Evolutionary conservation across 2,113 vertebrate species (phyloP).

Genomic region (Phainopepla nitens): DNA sequence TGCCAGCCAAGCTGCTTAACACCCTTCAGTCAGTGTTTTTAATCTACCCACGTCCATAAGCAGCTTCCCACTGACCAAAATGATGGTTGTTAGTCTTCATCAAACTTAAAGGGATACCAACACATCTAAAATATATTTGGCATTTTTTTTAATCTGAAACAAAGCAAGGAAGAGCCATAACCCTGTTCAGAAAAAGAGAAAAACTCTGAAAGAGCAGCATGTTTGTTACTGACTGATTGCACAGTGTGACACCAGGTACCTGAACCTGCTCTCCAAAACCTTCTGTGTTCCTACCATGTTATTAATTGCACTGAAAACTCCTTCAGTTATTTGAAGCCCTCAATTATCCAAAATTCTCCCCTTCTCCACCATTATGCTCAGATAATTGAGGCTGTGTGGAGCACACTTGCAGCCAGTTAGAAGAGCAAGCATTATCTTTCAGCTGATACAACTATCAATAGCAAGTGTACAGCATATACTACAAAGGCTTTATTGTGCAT

Average conservation of each 20-base stretch:
- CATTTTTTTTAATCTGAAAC: not conserved
- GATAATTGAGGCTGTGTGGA: constrained; percentile 47
- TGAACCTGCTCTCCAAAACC: not conserved
- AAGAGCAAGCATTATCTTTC: constrained; percentile 61
- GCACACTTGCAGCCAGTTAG: constrained; percentile 41
- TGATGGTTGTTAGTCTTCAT: not conserved
- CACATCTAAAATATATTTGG: not conserved
- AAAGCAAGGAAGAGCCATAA: not conserved
- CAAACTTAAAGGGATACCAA: not conserved
- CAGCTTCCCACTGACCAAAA: not conserved
- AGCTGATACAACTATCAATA: constrained; percentile 69
- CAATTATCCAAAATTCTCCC: constrained; percentile 39
- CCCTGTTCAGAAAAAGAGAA: not conserved
- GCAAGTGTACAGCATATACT: constrained; percentile 53
- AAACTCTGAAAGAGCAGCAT: not conserved
- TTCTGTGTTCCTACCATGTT: not conserved
- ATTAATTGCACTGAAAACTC: not conserved
- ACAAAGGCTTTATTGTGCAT: constrained; percentile 69
- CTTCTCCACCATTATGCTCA: constrained; percentile 12
- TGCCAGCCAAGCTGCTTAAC: not conserved
- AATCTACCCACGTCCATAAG: not conserved
- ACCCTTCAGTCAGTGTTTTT: accelerated
- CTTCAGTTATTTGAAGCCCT: not conserved
- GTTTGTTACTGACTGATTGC: not conserved
- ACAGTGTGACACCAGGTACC: not conserved